Base-by-base conservation (phyloP, 2,797 vertebrate genomes). In the Eidolon dupreanum region DNA sequence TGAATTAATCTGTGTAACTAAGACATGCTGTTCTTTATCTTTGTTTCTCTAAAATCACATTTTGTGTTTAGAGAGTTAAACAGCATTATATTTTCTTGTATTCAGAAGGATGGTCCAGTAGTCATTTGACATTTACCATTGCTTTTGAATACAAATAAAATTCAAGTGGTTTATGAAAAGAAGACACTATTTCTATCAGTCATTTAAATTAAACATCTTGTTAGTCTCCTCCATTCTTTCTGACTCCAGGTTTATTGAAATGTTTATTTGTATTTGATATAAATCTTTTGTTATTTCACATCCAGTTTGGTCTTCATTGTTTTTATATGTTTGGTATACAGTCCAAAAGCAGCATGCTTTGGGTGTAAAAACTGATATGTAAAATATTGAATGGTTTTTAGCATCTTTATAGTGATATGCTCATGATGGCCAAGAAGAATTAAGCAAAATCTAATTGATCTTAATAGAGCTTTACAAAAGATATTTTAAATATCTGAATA, bases 91-190 rank as follows among this genome's bases (percentile, higher is more conserved):
- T 96, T 96, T 97, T 91, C 93, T 77, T 95, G 61, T 90, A 53
- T 97, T 95, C 92, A 94, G 81, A 95, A 92, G 79, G 88, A 92
- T 94, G 70, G 88, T 75, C 66, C 89, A 66, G 73, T 55, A 97
- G 92, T 89, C 88, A 74, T 70, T 96, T 97, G 96, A 96, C 95
- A 97, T 97, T 97, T 97, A 94, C 92, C 88, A 71, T 96, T 92
- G 81, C 94, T 92, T 93, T 90, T 93, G n/a, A 98, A 94, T 79
- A 82, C 90, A 96, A 96, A 94, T 95, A 84, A 94, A 97, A 90
- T 89, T 6, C 43, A 93, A 93, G 36, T 84, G 59, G 77, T 82
- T 93, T 95, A 78, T 92, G 84, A 93, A 95, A 97, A 97, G 87
- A 90, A 28, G 96, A 93, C 53, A 84, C 46, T 88, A 31, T 82